Evolutionary conservation across 2,797 vertebrate genomes (phyloP).

Genomic region (Apogon hyalosoma): DNA sequence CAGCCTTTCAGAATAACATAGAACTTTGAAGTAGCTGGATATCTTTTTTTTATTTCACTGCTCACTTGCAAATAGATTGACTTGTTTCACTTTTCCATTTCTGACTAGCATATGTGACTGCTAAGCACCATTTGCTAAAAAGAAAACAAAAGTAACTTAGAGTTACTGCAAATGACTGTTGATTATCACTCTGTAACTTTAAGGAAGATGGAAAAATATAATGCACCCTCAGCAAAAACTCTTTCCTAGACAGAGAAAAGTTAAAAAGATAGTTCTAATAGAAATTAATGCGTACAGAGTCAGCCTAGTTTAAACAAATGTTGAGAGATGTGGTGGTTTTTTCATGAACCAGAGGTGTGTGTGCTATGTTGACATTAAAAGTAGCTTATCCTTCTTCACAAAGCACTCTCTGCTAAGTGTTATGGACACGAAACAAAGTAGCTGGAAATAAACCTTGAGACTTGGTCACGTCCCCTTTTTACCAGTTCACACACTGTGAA

Average conservation of each 20-base stretch:
- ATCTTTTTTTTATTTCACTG: neutral
- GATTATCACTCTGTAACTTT: neutral
- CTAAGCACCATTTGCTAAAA: neutral
- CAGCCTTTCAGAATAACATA: slow-evolving; percentile 19
- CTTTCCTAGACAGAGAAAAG: slow-evolving; percentile 15
- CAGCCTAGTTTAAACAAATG: slow-evolving; percentile 37
- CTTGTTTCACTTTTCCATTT: slow-evolving; percentile 24
- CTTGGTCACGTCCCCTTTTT: slow-evolving; percentile 3
- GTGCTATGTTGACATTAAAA: slow-evolving; percentile 57
- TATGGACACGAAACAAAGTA: slow-evolving; percentile 67
- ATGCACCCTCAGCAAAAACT: slow-evolving; percentile 27
- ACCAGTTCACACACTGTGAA: slow-evolving; percentile 12
- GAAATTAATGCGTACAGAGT: slow-evolving; percentile 32
- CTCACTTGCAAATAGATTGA: slow-evolving; percentile 1
- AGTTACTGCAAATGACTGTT: neutral
- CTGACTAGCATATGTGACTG: neutral
- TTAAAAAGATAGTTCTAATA: slow-evolving; percentile 26
- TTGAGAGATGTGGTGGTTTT: slow-evolving; percentile 43
- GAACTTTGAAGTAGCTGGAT: neutral
- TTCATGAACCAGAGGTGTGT: slow-evolving; percentile 33
- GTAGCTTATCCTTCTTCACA: slow-evolving; percentile 42
- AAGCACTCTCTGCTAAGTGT: slow-evolving; percentile 61
- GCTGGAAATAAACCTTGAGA: slow-evolving; percentile 55
- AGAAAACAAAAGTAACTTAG: neutral
- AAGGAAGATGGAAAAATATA: slow-evolving; percentile 8